phyloP scores from a whole-genome alignment of 1,140 invertebrate genomes.

The Yoshiicerus persimilis region DNA sequence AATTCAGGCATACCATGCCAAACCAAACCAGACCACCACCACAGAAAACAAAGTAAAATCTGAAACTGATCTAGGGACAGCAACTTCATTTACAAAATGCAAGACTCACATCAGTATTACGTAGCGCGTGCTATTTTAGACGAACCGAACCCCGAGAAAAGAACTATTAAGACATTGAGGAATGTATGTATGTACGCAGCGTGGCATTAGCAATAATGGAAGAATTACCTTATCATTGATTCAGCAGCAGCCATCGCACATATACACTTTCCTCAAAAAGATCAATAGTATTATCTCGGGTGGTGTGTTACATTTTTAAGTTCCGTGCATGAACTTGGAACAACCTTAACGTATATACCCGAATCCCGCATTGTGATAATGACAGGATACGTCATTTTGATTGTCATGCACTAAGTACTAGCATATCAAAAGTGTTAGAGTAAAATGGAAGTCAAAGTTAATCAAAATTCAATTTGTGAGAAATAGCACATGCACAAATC shows the following conservation, averaged over 20 bases:
- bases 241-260: not conserved
- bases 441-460: not conserved
- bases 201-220: not conserved
- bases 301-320: not conserved
- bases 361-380: not conserved
- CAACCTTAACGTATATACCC: no score
- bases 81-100: not conserved
- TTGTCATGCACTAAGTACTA: not conserved
- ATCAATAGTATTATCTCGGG: not conserved
- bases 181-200: not conserved
- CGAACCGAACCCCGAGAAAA: not conserved
- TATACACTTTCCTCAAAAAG: not conserved
- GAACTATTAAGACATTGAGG: not conserved
- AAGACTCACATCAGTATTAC: not conserved
- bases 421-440: not conserved
- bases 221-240: not conserved
- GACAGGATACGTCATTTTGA: not conserved
- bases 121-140: not conserved
- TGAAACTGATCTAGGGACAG: not conserved
- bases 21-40: not conserved
- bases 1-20: not conserved
- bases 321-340: not conserved
- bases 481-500: conserved; percentile 2
- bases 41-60: not conserved
- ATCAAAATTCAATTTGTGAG: not conserved